Evolutionary conservation across 2,888 invertebrate genomes (phyloP).

Genomic region (Malthinus flaveolus): DNA sequence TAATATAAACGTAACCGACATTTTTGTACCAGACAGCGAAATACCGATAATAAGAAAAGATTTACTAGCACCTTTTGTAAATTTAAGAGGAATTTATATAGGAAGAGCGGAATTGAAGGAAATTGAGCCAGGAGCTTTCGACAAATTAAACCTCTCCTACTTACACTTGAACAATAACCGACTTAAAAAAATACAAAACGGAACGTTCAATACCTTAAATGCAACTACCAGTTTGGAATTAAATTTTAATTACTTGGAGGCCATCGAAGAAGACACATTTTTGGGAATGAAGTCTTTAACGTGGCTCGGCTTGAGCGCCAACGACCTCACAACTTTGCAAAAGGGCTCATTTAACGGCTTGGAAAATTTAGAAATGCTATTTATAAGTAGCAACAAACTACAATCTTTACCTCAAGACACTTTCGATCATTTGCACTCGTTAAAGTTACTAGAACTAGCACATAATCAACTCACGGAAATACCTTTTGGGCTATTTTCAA

Average conservation of each 20-base stretch:
- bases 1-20: neutral
- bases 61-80: neutral
- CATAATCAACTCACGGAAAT: neutral
- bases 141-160: neutral
- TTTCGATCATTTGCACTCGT: neutral
- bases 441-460: neutral
- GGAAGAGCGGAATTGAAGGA: neutral
- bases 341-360: conserved; percentile 7
- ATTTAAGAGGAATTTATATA: neutral
- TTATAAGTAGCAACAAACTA: conserved; percentile 3
- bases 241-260: neutral
- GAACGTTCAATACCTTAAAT: neutral
- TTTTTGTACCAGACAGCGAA: conserved; percentile 1
- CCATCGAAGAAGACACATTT: neutral
- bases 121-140: conserved; percentile 10
- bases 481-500: conserved; percentile 3
- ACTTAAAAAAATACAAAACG: neutral
- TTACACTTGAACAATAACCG: conserved; percentile 7
- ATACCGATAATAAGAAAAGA: neutral
- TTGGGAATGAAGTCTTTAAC: conserved; percentile 3
- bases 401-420: neutral
- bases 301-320: neutral
- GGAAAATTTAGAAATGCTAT: neutral
- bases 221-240: neutral
- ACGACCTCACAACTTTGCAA: neutral